These are phyloP conservation scores for Lophotis ruficrista DNA, from an alignment of 2,113 vertebrate species.

Conservation along the genomic window DNA sequence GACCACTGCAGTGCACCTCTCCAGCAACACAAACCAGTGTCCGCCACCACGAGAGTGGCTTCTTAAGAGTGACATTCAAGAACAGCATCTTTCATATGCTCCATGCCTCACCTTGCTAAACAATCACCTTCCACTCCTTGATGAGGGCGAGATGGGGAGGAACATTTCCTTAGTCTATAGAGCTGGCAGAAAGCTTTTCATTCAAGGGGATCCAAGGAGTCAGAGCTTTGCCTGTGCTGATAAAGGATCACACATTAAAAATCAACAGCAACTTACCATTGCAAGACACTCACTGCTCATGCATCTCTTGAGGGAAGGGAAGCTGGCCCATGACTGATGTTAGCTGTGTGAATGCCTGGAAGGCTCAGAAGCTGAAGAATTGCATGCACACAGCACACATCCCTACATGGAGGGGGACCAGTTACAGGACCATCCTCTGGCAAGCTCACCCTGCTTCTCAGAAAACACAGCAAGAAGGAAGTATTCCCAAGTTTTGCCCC, in stretches of 20 bases:
- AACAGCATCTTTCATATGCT: not conserved
- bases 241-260: not conserved
- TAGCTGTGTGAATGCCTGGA: not conserved
- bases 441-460: not conserved
- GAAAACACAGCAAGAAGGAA: not conserved
- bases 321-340: not conserved
- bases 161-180: rapidly evolving
- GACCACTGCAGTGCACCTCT: not conserved
- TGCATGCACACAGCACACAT: not conserved
- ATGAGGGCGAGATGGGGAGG: not conserved
- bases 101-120: not conserved
- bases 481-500: not conserved
- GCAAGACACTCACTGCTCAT: not conserved
- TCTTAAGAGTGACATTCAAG: not conserved
- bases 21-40: not conserved
- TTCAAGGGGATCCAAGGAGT: not conserved
- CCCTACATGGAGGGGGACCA: not conserved
- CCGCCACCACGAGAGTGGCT: rapidly evolving
- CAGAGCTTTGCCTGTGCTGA: not conserved
- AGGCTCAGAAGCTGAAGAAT: not conserved
- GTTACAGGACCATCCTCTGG: not conserved
- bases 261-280: not conserved
- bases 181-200: not conserved
- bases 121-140: not conserved
- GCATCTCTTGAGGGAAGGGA: not conserved